These are phyloP conservation scores for Peromyscus attwateri DNA, from an alignment of 2,797 vertebrate species.

Conservation along the genomic window DNA sequence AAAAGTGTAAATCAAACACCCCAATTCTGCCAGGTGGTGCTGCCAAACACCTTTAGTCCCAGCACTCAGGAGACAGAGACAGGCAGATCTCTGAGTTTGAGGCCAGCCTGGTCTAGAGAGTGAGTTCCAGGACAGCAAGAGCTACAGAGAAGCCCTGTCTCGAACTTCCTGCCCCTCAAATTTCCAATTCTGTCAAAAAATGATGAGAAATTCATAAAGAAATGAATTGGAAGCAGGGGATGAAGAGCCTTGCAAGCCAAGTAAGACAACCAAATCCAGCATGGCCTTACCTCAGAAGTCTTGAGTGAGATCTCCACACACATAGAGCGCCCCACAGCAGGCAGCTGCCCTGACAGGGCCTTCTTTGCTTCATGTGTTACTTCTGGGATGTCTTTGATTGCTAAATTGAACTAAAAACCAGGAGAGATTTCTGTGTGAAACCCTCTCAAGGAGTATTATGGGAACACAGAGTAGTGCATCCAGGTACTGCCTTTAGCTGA, in stretches of 20 bases:
- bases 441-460: background rate
- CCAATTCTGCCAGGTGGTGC: background rate
- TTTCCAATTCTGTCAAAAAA: constrained; percentile 3
- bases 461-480: background rate
- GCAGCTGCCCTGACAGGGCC: constrained; percentile 96
- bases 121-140: background rate
- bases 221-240: background rate
- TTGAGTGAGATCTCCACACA: constrained; percentile 99
- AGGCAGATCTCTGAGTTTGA: background rate
- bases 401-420: constrained; percentile 95
- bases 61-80: background rate
- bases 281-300: constrained; percentile 95
- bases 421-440: constrained; percentile 51
- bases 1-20: background rate
- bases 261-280: background rate
- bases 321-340: constrained; percentile 97
- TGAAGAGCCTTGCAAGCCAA: background rate
- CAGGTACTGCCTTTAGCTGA: background rate
- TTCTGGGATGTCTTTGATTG: constrained; percentile 99
- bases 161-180: background rate
- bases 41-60: background rate
- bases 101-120: background rate
- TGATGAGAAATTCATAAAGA: background rate
- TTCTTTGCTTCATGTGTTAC: constrained; percentile 99
- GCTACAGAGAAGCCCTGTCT: background rate